Evolutionary conservation across 2,797 vertebrate genomes (phyloP).

Genomic region (Muscicapa comitata): DNA sequence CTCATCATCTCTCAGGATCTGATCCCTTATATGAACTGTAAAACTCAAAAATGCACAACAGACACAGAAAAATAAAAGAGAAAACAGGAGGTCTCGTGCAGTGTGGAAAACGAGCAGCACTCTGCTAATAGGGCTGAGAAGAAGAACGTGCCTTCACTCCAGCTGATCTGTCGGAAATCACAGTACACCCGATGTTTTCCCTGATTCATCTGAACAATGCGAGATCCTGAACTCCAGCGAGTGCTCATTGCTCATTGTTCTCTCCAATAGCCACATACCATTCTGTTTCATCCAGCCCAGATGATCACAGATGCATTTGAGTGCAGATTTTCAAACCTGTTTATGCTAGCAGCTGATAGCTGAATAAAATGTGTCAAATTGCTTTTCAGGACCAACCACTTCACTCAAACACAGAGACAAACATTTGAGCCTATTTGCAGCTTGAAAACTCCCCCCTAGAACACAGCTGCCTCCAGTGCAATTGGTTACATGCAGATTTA

Average conservation of each 20-base stretch:
- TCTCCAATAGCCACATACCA: conserved; percentile 45
- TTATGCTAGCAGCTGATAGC: conserved; percentile 47
- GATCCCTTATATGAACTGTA: not conserved
- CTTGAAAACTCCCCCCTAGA: not conserved
- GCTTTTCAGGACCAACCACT: conserved; percentile 33
- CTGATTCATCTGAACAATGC: conserved; percentile 53
- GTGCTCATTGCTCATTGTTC: conserved; percentile 58
- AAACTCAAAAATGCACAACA: not conserved
- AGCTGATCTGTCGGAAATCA: conserved; percentile 53
- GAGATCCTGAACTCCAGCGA: conserved; percentile 49
- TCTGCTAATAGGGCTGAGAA: conserved; percentile 29
- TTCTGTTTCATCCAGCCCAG: conserved; percentile 25
- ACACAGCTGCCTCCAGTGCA: not conserved
- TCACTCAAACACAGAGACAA: conserved; percentile 8
- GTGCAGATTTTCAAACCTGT: conserved; percentile 27
- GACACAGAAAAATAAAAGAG: not conserved
- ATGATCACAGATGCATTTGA: conserved; percentile 46
- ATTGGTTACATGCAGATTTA: not conserved
- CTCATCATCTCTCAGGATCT: not conserved
- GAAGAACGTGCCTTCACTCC: conserved; percentile 15
- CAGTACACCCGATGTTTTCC: conserved; percentile 53
- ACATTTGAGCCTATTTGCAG: conserved; percentile 13
- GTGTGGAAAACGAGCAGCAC: not conserved
- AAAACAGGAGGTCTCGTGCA: not conserved
- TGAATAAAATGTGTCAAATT: conserved; percentile 45